Conservation (phyloP, 2,797 vertebrate genomes). For the Cyprinella venusta region DNA sequence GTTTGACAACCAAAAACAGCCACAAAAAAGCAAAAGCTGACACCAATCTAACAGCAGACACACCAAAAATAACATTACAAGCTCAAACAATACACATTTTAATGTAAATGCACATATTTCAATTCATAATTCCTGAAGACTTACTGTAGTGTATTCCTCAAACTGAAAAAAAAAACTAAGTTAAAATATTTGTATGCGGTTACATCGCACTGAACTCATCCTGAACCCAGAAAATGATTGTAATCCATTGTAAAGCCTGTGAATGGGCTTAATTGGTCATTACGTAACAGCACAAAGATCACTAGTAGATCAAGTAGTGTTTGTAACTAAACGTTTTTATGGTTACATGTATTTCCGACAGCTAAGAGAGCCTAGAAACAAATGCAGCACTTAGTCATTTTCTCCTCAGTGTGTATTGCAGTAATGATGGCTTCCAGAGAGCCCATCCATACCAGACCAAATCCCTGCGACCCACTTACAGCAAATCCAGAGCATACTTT, state of each 20-base stretch:
- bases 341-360: conserved; percentile 1
- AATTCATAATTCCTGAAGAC: background rate
- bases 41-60: background rate
- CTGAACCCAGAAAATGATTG: conserved; percentile 1
- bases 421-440: conserved; percentile 54
- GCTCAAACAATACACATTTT: background rate
- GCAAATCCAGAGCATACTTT: background rate
- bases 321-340: background rate
- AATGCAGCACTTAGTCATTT: background rate
- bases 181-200: background rate
- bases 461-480: conserved; percentile 26
- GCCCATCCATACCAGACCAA: conserved; percentile 50
- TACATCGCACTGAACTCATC: background rate
- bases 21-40: background rate
- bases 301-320: background rate
- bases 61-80: background rate
- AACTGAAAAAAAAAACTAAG: background rate
- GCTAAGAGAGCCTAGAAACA: background rate
- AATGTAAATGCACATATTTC: background rate
- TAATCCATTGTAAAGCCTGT: conserved; percentile 31
- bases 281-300: conserved; percentile 1
- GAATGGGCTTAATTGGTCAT: conserved; percentile 26
- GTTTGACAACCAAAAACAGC: background rate
- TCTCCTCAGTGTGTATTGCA: conserved; percentile 28
- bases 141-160: background rate